Conservation (phyloP, 1,140 invertebrate genomes). For the Ceratitis capitata region DNA sequence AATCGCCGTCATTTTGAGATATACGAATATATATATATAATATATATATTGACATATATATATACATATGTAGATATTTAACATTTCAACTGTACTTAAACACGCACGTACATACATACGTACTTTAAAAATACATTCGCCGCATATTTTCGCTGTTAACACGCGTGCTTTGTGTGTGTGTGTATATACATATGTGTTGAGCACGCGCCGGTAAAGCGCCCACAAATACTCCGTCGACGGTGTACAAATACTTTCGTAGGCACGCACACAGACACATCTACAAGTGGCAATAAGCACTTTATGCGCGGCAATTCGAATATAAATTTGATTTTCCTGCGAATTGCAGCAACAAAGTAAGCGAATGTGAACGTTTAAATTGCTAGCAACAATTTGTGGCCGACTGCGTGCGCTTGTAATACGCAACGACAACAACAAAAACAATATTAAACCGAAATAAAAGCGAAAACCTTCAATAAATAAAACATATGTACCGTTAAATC, state of each 20-base stretch:
- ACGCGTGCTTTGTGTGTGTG: neutral
- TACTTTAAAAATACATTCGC: neutral
- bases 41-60: too few relatives aligned
- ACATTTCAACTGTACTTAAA: neutral
- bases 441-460: too few relatives aligned
- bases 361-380: slow-evolving; percentile 8
- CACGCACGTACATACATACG: neutral
- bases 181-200: too few relatives aligned
- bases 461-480: neutral
- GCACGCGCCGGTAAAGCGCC: neutral
- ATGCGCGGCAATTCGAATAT: slow-evolving; percentile 17
- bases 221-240: neutral
- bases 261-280: neutral
- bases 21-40: too few relatives aligned
- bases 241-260: neutral
- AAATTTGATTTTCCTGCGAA: slow-evolving; percentile 30
- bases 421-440: neutral
- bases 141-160: neutral
- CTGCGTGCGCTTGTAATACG: neutral
- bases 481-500: neutral
- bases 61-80: neutral
- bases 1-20: too few relatives aligned
- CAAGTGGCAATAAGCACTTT: neutral
- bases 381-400: neutral
- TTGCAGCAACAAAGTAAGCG: neutral